Evolutionary conservation across 2,797 vertebrate species (phyloP).

Genomic region (Hyperoplus lanceolatus): DNA sequence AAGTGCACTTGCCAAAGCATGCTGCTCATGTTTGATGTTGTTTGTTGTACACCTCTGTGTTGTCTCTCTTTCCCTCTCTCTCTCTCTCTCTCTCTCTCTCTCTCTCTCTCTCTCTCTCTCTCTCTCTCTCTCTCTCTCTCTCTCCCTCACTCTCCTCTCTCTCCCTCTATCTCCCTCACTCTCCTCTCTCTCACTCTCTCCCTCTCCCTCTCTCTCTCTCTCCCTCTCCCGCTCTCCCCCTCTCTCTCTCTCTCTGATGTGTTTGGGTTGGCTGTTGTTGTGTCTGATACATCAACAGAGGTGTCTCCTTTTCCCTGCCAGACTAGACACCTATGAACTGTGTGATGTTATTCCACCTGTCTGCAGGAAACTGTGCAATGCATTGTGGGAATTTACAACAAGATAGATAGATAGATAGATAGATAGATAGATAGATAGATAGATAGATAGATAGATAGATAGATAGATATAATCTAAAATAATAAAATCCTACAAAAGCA

Average conservation of each 20-base stretch:
- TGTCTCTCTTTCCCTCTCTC: conserved; percentile 24
- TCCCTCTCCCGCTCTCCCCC: too few relatives aligned
- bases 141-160: too few relatives aligned
- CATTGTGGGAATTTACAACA: conserved; percentile 46
- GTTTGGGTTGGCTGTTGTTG: conserved; percentile 54
- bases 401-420: too few relatives aligned
- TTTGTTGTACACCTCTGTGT: conserved; percentile 59
- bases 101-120: too few relatives aligned
- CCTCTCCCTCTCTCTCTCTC: too few relatives aligned
- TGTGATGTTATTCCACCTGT: conserved; percentile 50
- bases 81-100: conserved; percentile 7
- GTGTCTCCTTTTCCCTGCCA: conserved; percentile 46
- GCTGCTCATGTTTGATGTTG: conserved; percentile 70
- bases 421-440: too few relatives aligned
- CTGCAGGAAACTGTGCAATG: conserved; percentile 34
- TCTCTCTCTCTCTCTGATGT: conserved; percentile 34
- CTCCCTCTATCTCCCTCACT: too few relatives aligned
- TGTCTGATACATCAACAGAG: conserved; percentile 43
- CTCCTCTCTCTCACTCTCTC: conserved; percentile 14
- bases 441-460: too few relatives aligned
- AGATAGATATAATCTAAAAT: too few relatives aligned
- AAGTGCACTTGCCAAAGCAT: conserved; percentile 66
- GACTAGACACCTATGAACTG: conserved; percentile 50
- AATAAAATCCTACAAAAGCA: too few relatives aligned
- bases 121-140: too few relatives aligned